These are phyloP conservation scores for Keiferia lycopersicella DNA, from an alignment of 2,888 invertebrate genomes.

Conservation along the genomic window DNA sequence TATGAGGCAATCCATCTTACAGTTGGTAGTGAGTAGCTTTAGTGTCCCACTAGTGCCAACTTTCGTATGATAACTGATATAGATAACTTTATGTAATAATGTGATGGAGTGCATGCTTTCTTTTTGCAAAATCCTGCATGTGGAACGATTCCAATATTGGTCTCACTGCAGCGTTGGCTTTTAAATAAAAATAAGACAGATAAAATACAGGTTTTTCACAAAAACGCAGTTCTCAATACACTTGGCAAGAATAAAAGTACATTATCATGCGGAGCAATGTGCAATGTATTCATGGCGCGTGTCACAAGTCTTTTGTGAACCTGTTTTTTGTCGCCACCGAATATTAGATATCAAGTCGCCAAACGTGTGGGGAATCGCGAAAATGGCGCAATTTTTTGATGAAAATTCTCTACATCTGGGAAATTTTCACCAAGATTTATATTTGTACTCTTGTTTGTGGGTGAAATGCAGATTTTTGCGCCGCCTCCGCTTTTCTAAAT, in stretches of 20 bases:
- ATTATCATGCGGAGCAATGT: constrained; percentile 4
- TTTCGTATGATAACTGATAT: no score
- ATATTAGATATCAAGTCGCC: constrained; percentile 50
- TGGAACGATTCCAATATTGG: neutral
- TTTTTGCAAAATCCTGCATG: neutral
- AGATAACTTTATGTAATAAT: no score
- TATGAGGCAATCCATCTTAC: neutral
- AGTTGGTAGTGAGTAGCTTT: neutral
- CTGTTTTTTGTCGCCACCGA: constrained; percentile 53
- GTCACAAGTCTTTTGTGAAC: constrained; percentile 46
- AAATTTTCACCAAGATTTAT: constrained; percentile 35
- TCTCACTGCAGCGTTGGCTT: neutral
- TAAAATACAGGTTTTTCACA: neutral
- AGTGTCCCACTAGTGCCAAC: no score
- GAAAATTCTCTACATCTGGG: constrained; percentile 44
- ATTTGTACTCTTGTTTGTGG: constrained; percentile 30
- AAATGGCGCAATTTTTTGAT: constrained; percentile 37
- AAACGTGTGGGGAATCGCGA: constrained; percentile 49
- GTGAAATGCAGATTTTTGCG: constrained; percentile 19
- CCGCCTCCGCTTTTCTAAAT: neutral
- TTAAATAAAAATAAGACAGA: neutral
- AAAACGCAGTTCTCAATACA: constrained; percentile 9
- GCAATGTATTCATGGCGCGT: constrained; percentile 39
- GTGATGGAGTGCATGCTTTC: neutral
- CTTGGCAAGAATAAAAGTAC: constrained; percentile 1